A percentile compares a stretch with the other conserved stretches of the same genome.
phyloP scores from a whole-genome alignment of 2,113 vertebrate species.

The Tetrao urogallus region DNA sequence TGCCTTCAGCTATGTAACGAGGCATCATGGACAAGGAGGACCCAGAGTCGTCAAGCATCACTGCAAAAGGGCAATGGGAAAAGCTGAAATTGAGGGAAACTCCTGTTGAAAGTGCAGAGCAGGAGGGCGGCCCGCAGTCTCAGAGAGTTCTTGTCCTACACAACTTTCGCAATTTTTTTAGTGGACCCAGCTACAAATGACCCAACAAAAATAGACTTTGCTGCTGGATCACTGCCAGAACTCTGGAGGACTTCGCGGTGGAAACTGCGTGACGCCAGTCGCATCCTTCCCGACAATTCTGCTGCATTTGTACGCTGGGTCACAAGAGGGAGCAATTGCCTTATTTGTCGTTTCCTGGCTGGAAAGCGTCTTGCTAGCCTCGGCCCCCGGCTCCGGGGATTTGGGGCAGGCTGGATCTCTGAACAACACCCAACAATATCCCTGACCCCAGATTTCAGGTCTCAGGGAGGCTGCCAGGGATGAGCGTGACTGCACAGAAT shows the following conservation, averaged over 20 bases:
- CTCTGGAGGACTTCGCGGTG: accelerated
- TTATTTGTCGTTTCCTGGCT: neutral
- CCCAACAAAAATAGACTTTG: accelerated
- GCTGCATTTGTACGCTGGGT: neutral
- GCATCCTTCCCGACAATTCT: accelerated
- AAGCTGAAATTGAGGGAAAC: neutral
- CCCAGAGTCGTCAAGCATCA: accelerated
- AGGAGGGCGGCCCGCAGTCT: neutral
- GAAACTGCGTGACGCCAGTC: no score
- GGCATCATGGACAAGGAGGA: accelerated
- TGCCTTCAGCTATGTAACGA: accelerated
- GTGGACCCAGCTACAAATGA: neutral
- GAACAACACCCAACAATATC: neutral
- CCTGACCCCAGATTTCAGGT: neutral
- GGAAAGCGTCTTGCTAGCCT: accelerated
- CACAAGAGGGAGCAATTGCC: slow-evolving; percentile 66
- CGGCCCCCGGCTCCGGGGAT: accelerated
- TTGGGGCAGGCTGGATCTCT: accelerated
- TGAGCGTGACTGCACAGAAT: accelerated
- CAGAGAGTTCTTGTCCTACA: accelerated
- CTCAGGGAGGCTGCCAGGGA: neutral
- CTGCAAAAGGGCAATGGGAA: neutral
- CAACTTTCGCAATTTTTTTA: neutral
- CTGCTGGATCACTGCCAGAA: neutral
- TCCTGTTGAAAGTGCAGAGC: neutral